These are phyloP conservation scores for Psettodes erumei DNA, from an alignment of 2,113 vertebrate genomes.

Conservation along the genomic window DNA sequence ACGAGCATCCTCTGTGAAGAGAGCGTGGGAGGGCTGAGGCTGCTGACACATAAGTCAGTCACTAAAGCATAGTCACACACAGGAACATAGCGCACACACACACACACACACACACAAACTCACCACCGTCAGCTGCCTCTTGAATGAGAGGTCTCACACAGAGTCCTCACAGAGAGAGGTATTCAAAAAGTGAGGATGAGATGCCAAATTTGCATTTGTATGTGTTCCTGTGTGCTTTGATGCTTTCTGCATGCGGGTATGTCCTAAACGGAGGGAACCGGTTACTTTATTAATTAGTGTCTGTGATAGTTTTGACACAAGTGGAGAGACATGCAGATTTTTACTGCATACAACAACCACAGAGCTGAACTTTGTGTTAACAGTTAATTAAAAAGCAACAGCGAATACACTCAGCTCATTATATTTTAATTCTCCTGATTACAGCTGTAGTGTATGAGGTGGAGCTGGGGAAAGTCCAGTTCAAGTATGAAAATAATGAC, in stretches of 20 bases:
- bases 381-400: constrained; percentile 1
- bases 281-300: constrained; percentile 29
- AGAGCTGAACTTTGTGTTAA: constrained; percentile 1
- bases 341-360: not conserved
- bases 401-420: not conserved
- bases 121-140: constrained; percentile 65
- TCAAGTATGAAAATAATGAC: constrained; percentile 52
- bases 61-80: constrained; percentile 61
- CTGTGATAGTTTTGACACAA: constrained; percentile 21
- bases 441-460: not conserved
- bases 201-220: constrained; percentile 57
- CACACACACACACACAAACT: constrained; percentile 60
- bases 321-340: not conserved
- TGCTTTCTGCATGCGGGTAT: constrained; percentile 27
- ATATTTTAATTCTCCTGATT: constrained; percentile 5
- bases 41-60: constrained; percentile 72
- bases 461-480: constrained; percentile 20
- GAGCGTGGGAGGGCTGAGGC: constrained; percentile 77
- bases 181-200: constrained; percentile 57
- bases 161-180: constrained; percentile 53
- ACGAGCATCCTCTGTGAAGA: constrained; percentile 71
- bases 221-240: constrained; percentile 40
- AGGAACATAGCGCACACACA: constrained; percentile 42
- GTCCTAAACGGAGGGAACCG: constrained; percentile 11
- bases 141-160: constrained; percentile 65